These are phyloP conservation scores for Synanthedon myopaeformis DNA, from an alignment of 2,888 invertebrate species.

Conservation along the genomic window DNA sequence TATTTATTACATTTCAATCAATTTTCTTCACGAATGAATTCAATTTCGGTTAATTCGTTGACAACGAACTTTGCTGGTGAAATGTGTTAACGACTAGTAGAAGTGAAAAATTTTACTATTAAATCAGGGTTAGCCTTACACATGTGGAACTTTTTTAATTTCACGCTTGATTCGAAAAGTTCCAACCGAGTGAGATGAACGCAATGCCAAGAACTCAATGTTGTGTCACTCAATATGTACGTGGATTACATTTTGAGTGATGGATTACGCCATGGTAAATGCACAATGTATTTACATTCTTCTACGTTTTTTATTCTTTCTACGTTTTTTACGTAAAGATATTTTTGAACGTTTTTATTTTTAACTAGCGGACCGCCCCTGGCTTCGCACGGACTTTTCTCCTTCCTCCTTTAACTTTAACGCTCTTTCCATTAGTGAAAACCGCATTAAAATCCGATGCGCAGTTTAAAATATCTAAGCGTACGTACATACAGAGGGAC, in stretches of 20 bases:
- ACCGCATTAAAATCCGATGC: too few species aligned
- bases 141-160: conserved; percentile 56
- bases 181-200: conserved; percentile 24
- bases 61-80: conserved; percentile 18
- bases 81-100: conserved; percentile 15
- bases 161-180: conserved; percentile 57
- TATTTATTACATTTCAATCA: too few species aligned
- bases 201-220: conserved; percentile 28
- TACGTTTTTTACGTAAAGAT: too few species aligned
- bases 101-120: conserved; percentile 4
- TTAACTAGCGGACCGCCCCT: too few species aligned
- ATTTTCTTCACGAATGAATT: neutral
- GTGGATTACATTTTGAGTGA: conserved; percentile 20
- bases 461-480: too few species aligned
- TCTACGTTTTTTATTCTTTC: too few species aligned
- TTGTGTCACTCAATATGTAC: conserved; percentile 1
- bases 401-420: too few species aligned
- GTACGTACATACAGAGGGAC: too few species aligned
- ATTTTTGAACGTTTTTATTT: too few species aligned
- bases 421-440: too few species aligned
- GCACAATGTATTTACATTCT: neutral
- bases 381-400: too few species aligned
- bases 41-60: neutral
- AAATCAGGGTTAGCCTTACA: conserved; percentile 2
- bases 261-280: conserved; percentile 13